Evolutionary conservation across 2,113 vertebrate genomes (phyloP).

Genomic region (Oreochromis spilurus): DNA sequence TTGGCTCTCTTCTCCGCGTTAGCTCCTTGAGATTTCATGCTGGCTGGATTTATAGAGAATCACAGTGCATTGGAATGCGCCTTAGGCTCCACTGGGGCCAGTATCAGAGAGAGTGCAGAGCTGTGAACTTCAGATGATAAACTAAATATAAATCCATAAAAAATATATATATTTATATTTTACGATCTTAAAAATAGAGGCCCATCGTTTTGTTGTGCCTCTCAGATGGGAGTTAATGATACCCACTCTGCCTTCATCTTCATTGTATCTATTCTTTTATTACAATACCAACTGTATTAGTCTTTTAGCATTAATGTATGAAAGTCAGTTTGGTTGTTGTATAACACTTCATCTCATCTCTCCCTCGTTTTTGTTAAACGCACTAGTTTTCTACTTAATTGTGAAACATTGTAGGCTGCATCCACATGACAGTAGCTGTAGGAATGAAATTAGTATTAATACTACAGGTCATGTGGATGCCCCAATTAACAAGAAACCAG

Average conservation of each 20-base stretch:
- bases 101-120: conserved; percentile 14
- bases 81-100: conserved; percentile 28
- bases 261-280: background rate
- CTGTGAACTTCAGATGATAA: conserved; percentile 45
- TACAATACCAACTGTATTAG: background rate
- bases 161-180: background rate
- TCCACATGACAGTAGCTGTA: background rate
- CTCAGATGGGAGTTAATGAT: background rate
- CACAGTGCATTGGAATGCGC: conserved; percentile 33
- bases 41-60: conserved; percentile 57
- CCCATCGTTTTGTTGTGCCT: background rate
- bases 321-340: background rate
- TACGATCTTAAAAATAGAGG: background rate
- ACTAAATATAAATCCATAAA: conserved; percentile 28
- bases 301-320: background rate
- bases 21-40: conserved; percentile 62
- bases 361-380: background rate
- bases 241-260: background rate
- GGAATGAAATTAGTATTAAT: background rate
- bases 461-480: background rate
- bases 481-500: background rate
- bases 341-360: background rate
- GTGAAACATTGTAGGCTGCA: background rate
- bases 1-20: conserved; percentile 45
- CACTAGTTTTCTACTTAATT: background rate